Base-by-base conservation (phyloP, 2,888 invertebrate genomes). In the Antheraea yamamai region DNA sequence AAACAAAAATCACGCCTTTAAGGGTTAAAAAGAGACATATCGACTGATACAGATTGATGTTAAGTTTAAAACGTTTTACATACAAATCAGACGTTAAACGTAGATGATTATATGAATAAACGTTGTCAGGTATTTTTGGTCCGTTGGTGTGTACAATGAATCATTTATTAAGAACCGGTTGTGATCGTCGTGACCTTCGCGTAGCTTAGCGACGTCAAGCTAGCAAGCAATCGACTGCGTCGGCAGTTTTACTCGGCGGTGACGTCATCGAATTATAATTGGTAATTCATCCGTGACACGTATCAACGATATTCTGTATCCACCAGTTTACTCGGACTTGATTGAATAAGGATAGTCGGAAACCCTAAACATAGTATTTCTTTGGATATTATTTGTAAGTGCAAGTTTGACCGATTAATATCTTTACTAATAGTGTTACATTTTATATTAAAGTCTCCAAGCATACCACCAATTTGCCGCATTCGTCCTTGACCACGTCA, bases 141-240 rank as follows among this genome's bases (percentile, higher is more conserved):
- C 26, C 26, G 7, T 66, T 30, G 70, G 70, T 70, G 39, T 70
- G 39, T 70, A 70, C n/a, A 39, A 39, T 70, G 70, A 70, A 14
- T 70, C 70, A 70, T 39, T 39, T 70, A 39, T 39, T 39, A 70
- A 39, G 39, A 70, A 70, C 70, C n/a, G 70, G 70, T 70, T 70
- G 35, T 39, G 70, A 70, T 39, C 20, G 70, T 70, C 70, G n/a
- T 39, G 39, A 39, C 70, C 70, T 39, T 39, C 20, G 70, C 39
- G 70, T 20, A 66, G 64, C 30, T 3, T 26, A 66, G 30, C 30
- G 64, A 66, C 64, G 64, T 66, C 64, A 66, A 26, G 64, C 16
- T 30, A 30, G 16, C 64, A 66, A 30, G 26, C 30, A 66, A 16
- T 16, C 30, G 64, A 14, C 30, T 66, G 64, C 30, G 18, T 66